A percentile compares a stretch with the other conserved stretches of the same genome.
These are phyloP conservation scores for Pygocentrus nattereri DNA, from an alignment of 2,797 vertebrate species.

Conservation along the genomic window DNA sequence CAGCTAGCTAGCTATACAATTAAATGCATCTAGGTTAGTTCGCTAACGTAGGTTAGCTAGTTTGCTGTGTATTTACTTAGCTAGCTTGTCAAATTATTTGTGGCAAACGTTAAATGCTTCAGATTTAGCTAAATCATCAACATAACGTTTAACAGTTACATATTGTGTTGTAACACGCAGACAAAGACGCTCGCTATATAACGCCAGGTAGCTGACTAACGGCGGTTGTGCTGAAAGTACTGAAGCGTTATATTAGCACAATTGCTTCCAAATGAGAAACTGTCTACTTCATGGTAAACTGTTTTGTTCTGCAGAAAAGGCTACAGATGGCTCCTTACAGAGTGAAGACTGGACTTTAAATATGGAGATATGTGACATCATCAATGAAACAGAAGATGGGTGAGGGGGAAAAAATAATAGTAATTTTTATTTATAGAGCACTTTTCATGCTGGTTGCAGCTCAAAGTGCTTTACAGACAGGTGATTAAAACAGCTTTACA, in stretches of 20 bases:
- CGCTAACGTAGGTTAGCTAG: too few species aligned
- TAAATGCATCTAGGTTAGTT: too few species aligned
- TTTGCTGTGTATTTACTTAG: too few species aligned
- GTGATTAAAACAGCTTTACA: too few species aligned
- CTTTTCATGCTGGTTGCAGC: too few species aligned
- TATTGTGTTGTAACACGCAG: not conserved
- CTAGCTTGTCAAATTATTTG: not conserved
- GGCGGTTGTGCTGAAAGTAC: not conserved
- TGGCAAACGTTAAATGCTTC: not conserved
- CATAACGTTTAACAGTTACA: not conserved
- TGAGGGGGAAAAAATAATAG: too few species aligned
- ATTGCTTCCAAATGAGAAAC: not conserved
- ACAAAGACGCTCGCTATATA: not conserved
- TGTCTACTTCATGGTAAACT: not conserved
- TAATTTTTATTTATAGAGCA: too few species aligned
- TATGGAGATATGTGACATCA: slow-evolving; percentile 99
- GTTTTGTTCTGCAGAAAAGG: slow-evolving; percentile 84
- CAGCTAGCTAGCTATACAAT: too few species aligned
- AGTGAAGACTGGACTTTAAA: slow-evolving; percentile 98
- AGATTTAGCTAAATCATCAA: not conserved
- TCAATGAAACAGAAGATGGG: slow-evolving; percentile 99
- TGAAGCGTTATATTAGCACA: not conserved
- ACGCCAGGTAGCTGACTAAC: not conserved
- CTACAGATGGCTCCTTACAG: slow-evolving; percentile 96
- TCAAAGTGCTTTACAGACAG: too few species aligned